Conservation (phyloP, 2,113 vertebrate genomes). For the Oenanthe melanoleuca region DNA sequence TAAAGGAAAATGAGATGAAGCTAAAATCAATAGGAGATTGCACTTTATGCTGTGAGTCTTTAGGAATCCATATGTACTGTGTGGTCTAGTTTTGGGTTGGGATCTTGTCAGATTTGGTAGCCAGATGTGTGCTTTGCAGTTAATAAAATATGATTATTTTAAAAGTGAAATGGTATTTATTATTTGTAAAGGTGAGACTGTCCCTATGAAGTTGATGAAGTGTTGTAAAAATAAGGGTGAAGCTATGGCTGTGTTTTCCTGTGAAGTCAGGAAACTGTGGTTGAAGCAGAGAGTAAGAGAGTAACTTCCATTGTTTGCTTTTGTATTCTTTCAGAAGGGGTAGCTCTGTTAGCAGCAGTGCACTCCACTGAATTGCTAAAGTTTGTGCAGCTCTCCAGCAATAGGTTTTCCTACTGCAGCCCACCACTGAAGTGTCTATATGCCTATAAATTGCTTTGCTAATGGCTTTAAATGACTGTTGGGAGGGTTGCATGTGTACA, state of each 20-base stretch:
- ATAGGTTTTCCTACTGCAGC: background rate
- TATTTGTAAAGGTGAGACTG: background rate
- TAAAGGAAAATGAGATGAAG: background rate
- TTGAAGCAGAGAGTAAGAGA: background rate
- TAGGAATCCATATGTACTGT: fast-evolving
- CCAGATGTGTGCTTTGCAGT: background rate
- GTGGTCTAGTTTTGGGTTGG: background rate
- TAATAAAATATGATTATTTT: background rate
- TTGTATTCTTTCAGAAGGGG: background rate
- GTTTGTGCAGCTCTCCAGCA: background rate
- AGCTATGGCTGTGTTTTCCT: background rate
- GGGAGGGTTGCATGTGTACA: background rate
- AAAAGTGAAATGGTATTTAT: background rate
- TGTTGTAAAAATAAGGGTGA: background rate
- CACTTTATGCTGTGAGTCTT: background rate
- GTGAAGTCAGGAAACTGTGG: background rate
- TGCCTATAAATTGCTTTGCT: background rate
- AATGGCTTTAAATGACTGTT: background rate
- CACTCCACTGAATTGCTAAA: background rate
- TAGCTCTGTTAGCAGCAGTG: background rate
- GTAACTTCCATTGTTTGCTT: background rate
- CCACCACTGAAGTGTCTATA: background rate
- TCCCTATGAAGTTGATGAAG: background rate
- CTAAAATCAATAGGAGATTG: background rate
- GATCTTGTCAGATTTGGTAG: background rate